Base-by-base conservation (phyloP, 1,140 invertebrate genomes). In the Bombus cullumanus region DNA sequence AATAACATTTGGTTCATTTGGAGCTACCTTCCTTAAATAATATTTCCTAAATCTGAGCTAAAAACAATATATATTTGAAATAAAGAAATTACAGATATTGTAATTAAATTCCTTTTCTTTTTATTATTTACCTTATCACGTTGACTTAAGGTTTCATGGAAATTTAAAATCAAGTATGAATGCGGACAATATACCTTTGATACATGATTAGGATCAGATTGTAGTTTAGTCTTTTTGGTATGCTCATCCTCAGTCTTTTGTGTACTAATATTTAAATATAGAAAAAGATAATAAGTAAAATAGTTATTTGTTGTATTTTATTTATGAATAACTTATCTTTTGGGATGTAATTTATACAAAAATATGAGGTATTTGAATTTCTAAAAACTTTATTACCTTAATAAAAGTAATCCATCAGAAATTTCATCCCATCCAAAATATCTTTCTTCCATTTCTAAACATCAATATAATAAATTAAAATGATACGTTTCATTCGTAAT, bases 41-140 rank as follows among this genome's bases (percentile, higher is more conserved):
- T 94, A 92, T 86, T 95, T 95, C 78, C 96, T 93, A 93, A 96
- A 97, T 85, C 93, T 94, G 53, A 96, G 94, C 96, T 97, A 88
- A 53, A 95, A 92, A 76, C 69, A 73, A 77, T 83, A 78, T 69
- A 74, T 43, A 57, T 81, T 39, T 78, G 43, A 59, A 59, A 28
- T 72, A 53, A 74, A 73, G 12, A 80, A 64, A 75, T 68, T 31
- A 18, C 28, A 39, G 4, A 15, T 31, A 41, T 37, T 74, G 37
- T 79, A 68, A 68, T 66, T 43, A 37, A 39, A 79, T 22, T 2
- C 13, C 73, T 22, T 59, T 12, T 12, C 22, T 73, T 10, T 69
- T 4, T 31, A 34, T 78, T 78, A 6, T 62, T 81, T 88, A 94
- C 94, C 90, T 94, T 92, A 86, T 94, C 92, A 64, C 78, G 85